phyloP scores from a whole-genome alignment of 2,888 invertebrate genomes.

The Eupithecia tripunctaria region DNA sequence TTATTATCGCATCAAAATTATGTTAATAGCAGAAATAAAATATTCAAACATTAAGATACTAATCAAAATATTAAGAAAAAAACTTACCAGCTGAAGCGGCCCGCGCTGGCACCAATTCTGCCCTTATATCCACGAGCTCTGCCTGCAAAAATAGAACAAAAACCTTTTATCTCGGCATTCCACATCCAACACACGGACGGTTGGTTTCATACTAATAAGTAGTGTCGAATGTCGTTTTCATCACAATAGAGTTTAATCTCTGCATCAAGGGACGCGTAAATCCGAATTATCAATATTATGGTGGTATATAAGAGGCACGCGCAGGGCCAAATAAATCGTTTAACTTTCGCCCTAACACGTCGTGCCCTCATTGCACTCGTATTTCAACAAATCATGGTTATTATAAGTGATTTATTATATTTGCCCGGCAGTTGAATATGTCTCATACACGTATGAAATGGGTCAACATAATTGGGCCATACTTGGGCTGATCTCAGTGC shows the following conservation, averaged over 20 bases:
- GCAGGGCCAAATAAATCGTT: slow-evolving; percentile 70
- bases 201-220: slow-evolving; percentile 62
- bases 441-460: slow-evolving; percentile 41
- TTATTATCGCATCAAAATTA: not conserved
- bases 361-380: slow-evolving; percentile 42
- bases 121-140: slow-evolving; percentile 89
- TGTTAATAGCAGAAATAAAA: slow-evolving; percentile 8
- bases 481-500: slow-evolving; percentile 43
- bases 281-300: slow-evolving; percentile 61
- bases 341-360: slow-evolving; percentile 59
- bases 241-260: slow-evolving; percentile 69
- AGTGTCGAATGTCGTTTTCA: slow-evolving; percentile 67
- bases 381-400: slow-evolving; percentile 45
- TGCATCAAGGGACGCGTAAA: slow-evolving; percentile 69
- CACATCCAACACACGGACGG: slow-evolving; percentile 54
- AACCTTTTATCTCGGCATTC: slow-evolving; percentile 48
- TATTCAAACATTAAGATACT: slow-evolving; percentile 14
- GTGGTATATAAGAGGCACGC: slow-evolving; percentile 47
- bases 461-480: slow-evolving; percentile 46
- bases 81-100: slow-evolving; percentile 76
- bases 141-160: slow-evolving; percentile 84
- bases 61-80: slow-evolving; percentile 11
- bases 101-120: slow-evolving; percentile 89
- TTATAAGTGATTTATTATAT: slow-evolving; percentile 45
- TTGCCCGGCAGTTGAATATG: slow-evolving; percentile 39